These are phyloP conservation scores for Mimumesa dahlbomi DNA, from an alignment of 2,888 invertebrate genomes.

Conservation along the genomic window DNA sequence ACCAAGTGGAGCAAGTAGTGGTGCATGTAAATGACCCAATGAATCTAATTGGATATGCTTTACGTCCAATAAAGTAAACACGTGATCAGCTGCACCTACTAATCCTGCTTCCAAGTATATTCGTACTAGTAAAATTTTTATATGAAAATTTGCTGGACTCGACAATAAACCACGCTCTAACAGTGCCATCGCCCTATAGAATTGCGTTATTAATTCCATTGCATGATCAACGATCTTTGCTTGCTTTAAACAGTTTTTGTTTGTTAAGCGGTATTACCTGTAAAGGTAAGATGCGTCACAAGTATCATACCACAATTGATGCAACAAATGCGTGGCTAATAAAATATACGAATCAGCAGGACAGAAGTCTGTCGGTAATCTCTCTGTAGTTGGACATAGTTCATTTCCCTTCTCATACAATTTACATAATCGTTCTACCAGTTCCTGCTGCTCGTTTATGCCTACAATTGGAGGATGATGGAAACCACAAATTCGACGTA, in stretches of 20 bases:
- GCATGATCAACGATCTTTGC: constrained; percentile 12
- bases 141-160: constrained; percentile 94
- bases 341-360: constrained; percentile 91
- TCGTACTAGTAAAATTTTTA: constrained; percentile 91
- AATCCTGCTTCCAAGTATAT: constrained; percentile 84
- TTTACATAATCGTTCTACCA: constrained; percentile 71
- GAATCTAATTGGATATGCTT: constrained; percentile 97
- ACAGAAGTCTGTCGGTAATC: constrained; percentile 87
- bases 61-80: constrained; percentile 85
- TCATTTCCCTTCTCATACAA: constrained; percentile 74
- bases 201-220: constrained; percentile 21
- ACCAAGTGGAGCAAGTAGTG: constrained; percentile 87
- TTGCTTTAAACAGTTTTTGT: constrained; percentile 5
- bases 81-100: constrained; percentile 74
- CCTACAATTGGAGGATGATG: constrained; percentile 80
- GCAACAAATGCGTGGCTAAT: constrained; percentile 87
- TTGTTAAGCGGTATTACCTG: constrained; percentile 69
- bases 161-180: constrained; percentile 73
- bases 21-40: constrained; percentile 91
- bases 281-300: constrained; percentile 78
- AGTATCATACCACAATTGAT: constrained; percentile 82
- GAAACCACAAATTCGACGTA: constrained; percentile 87
- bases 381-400: constrained; percentile 80
- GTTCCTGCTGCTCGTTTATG: constrained; percentile 66
- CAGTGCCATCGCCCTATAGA: constrained; percentile 73